A percentile compares a stretch with the other conserved stretches of the same genome.
Evolutionary conservation across 2,113 vertebrate species (phyloP).

Genomic region (Ammospiza nelsoni): DNA sequence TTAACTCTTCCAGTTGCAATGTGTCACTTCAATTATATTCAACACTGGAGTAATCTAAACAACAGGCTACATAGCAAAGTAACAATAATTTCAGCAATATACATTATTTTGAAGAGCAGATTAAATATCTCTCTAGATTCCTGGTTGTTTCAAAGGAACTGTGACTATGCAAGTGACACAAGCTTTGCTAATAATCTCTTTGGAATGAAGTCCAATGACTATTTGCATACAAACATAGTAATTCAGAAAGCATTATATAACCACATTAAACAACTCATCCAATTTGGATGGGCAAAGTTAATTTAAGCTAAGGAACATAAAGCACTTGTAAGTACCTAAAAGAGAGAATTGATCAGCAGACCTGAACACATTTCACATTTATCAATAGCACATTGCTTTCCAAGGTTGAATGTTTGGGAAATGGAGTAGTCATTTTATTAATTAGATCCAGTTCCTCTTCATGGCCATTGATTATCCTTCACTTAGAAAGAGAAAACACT

Average conservation of each 20-base stretch:
- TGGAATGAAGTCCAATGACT: neutral
- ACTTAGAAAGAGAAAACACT: conserved; percentile 1
- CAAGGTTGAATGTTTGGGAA: conserved; percentile 1
- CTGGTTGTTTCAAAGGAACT: neutral
- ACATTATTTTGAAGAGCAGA: neutral
- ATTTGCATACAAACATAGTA: conserved; percentile 20
- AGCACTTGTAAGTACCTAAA: conserved; percentile 33
- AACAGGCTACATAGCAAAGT: neutral
- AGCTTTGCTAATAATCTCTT: neutral
- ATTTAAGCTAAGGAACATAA: conserved; percentile 62
- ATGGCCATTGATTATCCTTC: conserved; percentile 21
- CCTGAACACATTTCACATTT: conserved; percentile 45
- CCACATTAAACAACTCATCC: conserved; percentile 39
- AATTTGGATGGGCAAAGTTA: conserved; percentile 43
- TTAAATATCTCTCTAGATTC: neutral
- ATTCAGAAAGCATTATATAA: conserved; percentile 29
- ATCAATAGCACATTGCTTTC: conserved; percentile 43
- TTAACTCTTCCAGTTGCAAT: conserved; percentile 6
- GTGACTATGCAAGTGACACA: neutral
- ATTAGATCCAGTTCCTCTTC: conserved; percentile 36
- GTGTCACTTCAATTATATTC: conserved; percentile 1
- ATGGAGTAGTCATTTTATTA: conserved; percentile 20
- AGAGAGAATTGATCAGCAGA: conserved; percentile 35
- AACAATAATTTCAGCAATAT: neutral
- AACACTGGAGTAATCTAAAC: neutral